Conservation (phyloP, 2,113 vertebrate genomes). For the Lutjanus erythropterus region DNA sequence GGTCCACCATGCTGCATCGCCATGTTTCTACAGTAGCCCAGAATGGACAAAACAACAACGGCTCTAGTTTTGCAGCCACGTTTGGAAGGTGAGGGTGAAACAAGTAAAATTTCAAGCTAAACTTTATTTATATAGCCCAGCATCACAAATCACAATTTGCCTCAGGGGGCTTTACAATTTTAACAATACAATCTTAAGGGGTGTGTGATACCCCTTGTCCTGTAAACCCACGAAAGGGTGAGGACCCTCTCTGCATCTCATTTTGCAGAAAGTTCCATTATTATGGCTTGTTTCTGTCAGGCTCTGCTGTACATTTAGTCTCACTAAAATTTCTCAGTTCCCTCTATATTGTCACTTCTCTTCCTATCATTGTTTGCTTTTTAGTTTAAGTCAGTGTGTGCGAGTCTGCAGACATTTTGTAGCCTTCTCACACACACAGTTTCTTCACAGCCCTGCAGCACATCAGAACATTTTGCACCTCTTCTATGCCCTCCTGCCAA, state of each 20-base stretch:
- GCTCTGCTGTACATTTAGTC: background rate
- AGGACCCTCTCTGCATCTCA: background rate
- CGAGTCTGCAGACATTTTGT: background rate
- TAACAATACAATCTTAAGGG: too few relatives aligned
- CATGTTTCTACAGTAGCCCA: too few relatives aligned
- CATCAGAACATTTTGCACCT: constrained; percentile 53
- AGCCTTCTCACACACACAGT: constrained; percentile 11
- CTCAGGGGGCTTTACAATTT: too few relatives aligned
- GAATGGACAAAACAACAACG: too few relatives aligned
- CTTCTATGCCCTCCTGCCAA: constrained; percentile 12
- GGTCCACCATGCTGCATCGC: too few relatives aligned
- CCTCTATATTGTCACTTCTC: background rate
- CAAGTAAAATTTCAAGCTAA: too few relatives aligned
- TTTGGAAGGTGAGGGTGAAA: too few relatives aligned
- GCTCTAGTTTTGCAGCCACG: too few relatives aligned
- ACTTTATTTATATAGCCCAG: too few relatives aligned
- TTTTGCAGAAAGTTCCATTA: background rate
- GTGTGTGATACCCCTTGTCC: too few relatives aligned
- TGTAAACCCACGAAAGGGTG: too few relatives aligned
- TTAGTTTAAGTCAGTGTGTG: background rate
- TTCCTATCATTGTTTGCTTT: background rate
- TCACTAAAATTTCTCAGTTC: background rate
- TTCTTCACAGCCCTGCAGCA: constrained; percentile 17
- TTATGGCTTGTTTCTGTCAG: background rate
- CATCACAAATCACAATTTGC: too few relatives aligned